phyloP scores from a whole-genome alignment of 2,888 invertebrate genomes.

The Cyclophora punctaria region DNA sequence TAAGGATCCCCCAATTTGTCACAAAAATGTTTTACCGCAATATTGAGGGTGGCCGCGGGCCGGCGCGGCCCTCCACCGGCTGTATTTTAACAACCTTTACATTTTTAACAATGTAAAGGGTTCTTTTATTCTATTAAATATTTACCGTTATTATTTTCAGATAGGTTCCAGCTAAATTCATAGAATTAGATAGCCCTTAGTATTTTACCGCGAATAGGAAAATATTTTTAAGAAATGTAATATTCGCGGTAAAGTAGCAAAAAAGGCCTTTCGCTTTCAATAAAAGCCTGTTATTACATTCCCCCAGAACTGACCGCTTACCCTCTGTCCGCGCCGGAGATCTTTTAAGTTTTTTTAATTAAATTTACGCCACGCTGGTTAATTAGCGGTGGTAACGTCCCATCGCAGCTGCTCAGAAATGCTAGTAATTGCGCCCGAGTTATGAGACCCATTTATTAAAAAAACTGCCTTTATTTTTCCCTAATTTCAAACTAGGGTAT shows the following conservation, averaged over 20 bases:
- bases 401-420: constrained; percentile 52
- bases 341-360: constrained; percentile 20
- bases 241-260: no score
- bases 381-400: constrained; percentile 49
- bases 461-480: constrained; percentile 36
- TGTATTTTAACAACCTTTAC: constrained; percentile 16
- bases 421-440: constrained; percentile 55
- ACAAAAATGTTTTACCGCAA: constrained; percentile 43
- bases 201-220: no score
- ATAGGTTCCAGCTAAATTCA: constrained; percentile 8
- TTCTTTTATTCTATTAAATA: constrained; percentile 16
- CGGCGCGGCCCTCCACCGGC: background rate
- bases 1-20: constrained; percentile 57
- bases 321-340: constrained; percentile 6
- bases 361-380: constrained; percentile 41
- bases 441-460: constrained; percentile 55
- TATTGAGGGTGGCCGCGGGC: constrained; percentile 19
- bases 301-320: constrained; percentile 1
- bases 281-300: no score
- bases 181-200: constrained; percentile 3
- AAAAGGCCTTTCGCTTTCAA: no score
- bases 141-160: constrained; percentile 11
- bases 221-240: no score
- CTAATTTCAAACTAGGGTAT: background rate
- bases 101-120: constrained; percentile 13